Evolutionary conservation across 2,113 vertebrate species (phyloP).

Genomic region (Scolopax mira): DNA sequence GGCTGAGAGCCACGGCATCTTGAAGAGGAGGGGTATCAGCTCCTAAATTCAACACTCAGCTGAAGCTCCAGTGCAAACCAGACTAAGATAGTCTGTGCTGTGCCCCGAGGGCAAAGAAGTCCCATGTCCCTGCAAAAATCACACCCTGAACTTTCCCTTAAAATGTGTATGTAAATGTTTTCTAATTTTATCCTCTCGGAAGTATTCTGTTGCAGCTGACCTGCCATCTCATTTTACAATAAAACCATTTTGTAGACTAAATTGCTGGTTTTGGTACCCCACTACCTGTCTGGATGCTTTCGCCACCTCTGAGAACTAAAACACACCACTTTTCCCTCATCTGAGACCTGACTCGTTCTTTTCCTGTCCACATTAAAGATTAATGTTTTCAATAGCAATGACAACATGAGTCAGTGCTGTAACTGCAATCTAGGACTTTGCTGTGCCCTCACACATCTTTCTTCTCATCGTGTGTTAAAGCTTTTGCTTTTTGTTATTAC

Average conservation of each 20-base stretch:
- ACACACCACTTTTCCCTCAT: background rate
- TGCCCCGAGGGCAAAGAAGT: background rate
- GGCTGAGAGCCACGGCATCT: background rate
- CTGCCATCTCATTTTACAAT: background rate
- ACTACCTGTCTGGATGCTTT: background rate
- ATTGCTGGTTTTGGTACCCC: background rate
- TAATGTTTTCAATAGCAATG: background rate
- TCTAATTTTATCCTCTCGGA: background rate
- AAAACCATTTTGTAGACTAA: background rate
- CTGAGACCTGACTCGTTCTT: background rate
- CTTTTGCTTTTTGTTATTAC: background rate
- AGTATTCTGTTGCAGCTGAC: conserved; percentile 28
- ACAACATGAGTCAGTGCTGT: background rate
- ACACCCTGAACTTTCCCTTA: background rate
- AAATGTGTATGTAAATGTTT: background rate
- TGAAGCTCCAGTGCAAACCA: background rate
- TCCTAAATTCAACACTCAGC: background rate
- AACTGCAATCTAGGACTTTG: background rate
- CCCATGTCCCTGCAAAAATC: background rate
- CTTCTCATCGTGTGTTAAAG: background rate
- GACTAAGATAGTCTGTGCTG: background rate
- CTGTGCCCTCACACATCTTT: background rate
- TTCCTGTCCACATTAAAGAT: background rate
- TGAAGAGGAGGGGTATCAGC: background rate
- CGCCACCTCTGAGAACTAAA: background rate